Percentiles rank a stretch among this genome's conserved stretches.
These are phyloP conservation scores for Drosophila mojavensis DNA, from an alignment of 1,140 invertebrate species.

Conservation along the genomic window DNA sequence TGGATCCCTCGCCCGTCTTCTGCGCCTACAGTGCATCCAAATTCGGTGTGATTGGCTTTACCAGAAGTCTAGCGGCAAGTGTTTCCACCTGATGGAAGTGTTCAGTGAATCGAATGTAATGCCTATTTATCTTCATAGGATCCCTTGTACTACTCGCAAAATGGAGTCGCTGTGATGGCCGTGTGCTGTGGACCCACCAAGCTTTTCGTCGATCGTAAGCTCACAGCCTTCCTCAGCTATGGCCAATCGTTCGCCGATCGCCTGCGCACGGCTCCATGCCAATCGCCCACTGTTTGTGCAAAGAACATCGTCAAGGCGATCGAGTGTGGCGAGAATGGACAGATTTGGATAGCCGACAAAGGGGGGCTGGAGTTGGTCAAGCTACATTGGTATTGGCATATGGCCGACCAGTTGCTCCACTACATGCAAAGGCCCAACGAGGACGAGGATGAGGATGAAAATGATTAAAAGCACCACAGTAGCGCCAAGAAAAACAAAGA, in stretches of 20 bases:
- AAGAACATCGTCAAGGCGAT: constrained; percentile 76
- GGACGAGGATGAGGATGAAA: constrained; percentile 33
- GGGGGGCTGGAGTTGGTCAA: constrained; percentile 70
- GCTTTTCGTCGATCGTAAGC: constrained; percentile 61
- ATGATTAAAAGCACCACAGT: not conserved
- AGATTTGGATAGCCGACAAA: constrained; percentile 76
- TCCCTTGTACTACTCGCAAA: constrained; percentile 70
- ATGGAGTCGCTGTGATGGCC: constrained; percentile 75
- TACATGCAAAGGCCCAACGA: constrained; percentile 66
- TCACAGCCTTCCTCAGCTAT: constrained; percentile 67
- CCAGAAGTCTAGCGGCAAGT: constrained; percentile 79
- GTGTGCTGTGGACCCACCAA: constrained; percentile 78
- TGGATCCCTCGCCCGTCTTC: constrained; percentile 78
- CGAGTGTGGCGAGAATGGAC: constrained; percentile 68
- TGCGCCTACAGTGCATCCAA: constrained; percentile 85
- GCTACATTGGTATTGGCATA: constrained; percentile 75
- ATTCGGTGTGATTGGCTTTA: constrained; percentile 85
- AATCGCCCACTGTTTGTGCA: constrained; percentile 62
- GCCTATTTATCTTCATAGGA: constrained; percentile 36
- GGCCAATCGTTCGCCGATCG: constrained; percentile 74
- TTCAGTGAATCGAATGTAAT: no score
- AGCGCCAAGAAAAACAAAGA: not conserved
- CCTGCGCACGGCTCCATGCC: constrained; percentile 70
- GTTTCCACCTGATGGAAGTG: no score
- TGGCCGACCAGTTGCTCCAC: constrained; percentile 64